Evolutionary conservation across 2,113 vertebrate species (phyloP), one percentile per base, ranked within the genome.

Genomic region (Silurus meridionalis): DNA sequence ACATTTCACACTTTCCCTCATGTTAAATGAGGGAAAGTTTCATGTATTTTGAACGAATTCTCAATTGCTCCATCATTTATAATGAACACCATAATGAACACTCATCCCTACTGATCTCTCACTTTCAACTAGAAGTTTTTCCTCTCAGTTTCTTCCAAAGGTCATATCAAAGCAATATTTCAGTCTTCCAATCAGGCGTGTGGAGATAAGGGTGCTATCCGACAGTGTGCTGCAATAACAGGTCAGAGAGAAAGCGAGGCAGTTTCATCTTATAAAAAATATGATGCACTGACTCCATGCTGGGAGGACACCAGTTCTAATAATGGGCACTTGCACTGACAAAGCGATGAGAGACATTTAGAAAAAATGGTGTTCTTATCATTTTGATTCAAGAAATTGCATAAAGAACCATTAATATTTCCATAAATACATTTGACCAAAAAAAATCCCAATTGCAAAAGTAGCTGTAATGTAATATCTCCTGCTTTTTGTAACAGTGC

Each of bases 131-230:
- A 13, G 28, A 85, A 55, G 52, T 85, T 67, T 17, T 80, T 69
- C 28, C 57, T 25, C 52, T 17, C 55, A 15, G 8, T 69, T 69
- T 64, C 19, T 64, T 79, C 53, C 52, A 69, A 85, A 80, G 63
- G 77, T 85, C 61, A 80, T 58, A 80, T 82, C 79, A 82, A 72
- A 82, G 67, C 53, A 61, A 63, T 74, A 82, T 82, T 86, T 86
- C 67, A 53, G 79, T 17, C 21, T 69, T 48, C 28, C 64, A 86
- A 50, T 67, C 28, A 81, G 46, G 14, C 78, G 79, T 80, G 57
- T 46, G 19, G 28, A 85, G 61, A 58, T 84, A 64, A 84, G 53
- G 37, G 58, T 52, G 71, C 57, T 60, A 86, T 81, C 78, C 48
- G 67, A 21, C 66, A 86, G 67, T 71, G 61, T 21, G 46, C 66